phyloP scores from a whole-genome alignment of 2,888 invertebrate genomes.

The Hylaea fasciaria region DNA sequence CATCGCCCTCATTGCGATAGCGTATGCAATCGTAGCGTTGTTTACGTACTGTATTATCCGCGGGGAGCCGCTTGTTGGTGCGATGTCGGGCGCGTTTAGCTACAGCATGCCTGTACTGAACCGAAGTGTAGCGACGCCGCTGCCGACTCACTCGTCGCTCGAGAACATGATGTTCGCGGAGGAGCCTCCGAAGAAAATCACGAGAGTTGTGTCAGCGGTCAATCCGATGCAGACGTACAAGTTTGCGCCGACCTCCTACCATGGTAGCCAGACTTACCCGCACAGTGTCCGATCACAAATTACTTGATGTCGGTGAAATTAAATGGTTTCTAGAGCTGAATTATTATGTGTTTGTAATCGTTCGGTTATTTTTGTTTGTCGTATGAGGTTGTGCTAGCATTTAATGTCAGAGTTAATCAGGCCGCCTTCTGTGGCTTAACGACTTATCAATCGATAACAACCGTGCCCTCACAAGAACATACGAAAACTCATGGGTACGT shows the following conservation, averaged over 20 bases:
- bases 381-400: no score
- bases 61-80: slow-evolving; percentile 63
- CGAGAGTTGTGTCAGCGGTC: slow-evolving; percentile 68
- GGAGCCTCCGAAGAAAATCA: slow-evolving; percentile 68
- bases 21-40: slow-evolving; percentile 58
- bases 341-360: not conserved
- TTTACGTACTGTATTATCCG: slow-evolving; percentile 70
- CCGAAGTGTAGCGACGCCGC: slow-evolving; percentile 33
- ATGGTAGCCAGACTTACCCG: slow-evolving; percentile 33
- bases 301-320: slow-evolving; percentile 18
- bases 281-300: slow-evolving; percentile 45
- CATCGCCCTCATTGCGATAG: slow-evolving; percentile 49
- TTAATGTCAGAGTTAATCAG: no score
- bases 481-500: no score
- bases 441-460: no score
- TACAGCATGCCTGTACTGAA: not conserved
- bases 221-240: slow-evolving; percentile 70
- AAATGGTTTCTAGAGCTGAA: not conserved
- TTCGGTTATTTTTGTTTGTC: no score
- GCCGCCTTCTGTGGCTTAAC: no score
- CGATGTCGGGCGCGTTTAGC: slow-evolving; percentile 49
- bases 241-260: slow-evolving; percentile 57
- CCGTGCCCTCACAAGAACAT: no score
- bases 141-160: slow-evolving; percentile 52
- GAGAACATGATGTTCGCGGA: slow-evolving; percentile 66